phyloP scores from a whole-genome alignment of 2,797 vertebrate species.

The Enteromius anoplus region DNA sequence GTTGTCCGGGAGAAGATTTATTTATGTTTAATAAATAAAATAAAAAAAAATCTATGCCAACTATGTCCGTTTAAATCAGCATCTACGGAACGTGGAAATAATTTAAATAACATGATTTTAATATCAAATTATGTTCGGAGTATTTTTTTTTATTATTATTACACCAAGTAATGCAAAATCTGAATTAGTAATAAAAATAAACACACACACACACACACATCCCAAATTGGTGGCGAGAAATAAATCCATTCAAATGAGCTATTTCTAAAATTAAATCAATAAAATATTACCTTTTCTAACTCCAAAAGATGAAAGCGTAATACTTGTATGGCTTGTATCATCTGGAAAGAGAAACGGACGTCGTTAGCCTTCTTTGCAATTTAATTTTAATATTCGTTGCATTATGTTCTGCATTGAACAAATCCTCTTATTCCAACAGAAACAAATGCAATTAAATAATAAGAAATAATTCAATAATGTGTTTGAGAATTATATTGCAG shows the following conservation, averaged over 20 bases:
- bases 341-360: slow-evolving; percentile 78
- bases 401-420: slow-evolving; percentile 22
- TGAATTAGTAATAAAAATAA: background rate
- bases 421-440: slow-evolving; percentile 45
- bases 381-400: background rate
- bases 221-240: background rate
- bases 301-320: slow-evolving; percentile 99
- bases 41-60: no score
- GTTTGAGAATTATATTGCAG: background rate
- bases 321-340: slow-evolving; percentile 99
- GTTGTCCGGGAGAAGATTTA: background rate
- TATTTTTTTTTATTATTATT: background rate
- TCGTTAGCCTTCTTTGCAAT: background rate
- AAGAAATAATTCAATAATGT: slow-evolving; percentile 38
- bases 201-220: background rate
- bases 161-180: background rate
- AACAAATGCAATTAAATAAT: slow-evolving; percentile 39
- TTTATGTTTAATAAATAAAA: background rate
- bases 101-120: background rate
- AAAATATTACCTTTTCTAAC: slow-evolving; percentile 95
- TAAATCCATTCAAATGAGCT: background rate
- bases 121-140: background rate
- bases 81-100: background rate
- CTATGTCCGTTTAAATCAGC: background rate
- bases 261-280: background rate